phyloP scores from a whole-genome alignment of 2,888 invertebrate species.

The Chrysodeixis includens region DNA sequence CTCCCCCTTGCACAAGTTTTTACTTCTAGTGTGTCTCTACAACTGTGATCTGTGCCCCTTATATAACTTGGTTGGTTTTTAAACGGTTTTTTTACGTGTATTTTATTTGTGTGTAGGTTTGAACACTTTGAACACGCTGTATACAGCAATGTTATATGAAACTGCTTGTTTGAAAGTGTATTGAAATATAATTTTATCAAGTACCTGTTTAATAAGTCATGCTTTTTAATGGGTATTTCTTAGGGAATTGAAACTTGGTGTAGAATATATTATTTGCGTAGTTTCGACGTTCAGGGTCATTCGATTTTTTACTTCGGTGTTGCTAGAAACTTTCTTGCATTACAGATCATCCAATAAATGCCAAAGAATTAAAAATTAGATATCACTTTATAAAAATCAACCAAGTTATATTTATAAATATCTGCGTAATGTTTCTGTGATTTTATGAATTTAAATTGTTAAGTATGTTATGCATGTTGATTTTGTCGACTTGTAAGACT shows the following conservation, averaged over 20 bases:
- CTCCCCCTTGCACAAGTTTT: constrained; percentile 65
- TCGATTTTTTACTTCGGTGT: neutral
- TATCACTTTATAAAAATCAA: constrained; percentile 24
- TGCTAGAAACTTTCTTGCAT: neutral
- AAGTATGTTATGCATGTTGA: constrained; percentile 37
- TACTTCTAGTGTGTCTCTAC: constrained; percentile 63
- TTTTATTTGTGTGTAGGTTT: neutral
- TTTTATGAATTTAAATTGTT: constrained; percentile 53
- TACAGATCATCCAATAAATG: neutral
- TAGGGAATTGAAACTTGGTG: neutral
- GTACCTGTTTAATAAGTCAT: neutral
- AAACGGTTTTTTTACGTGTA: neutral
- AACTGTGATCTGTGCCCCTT: constrained; percentile 62
- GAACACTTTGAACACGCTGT: neutral
- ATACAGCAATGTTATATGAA: neutral
- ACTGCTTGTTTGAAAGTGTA: neutral
- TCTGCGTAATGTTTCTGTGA: constrained; percentile 51
- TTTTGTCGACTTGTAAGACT: constrained; percentile 42
- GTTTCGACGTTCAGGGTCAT: neutral
- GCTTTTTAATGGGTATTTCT: neutral
- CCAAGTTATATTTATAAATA: constrained; percentile 44
- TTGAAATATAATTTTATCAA: neutral
- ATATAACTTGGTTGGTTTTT: constrained; percentile 39
- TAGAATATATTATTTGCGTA: neutral
- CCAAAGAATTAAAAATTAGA: constrained; percentile 15